Evolutionary conservation across 30 jellyfish, hydroid and myxozoan genomes (phyloP), one percentile per base, ranked within the genome.

Genomic region (Turritopsis rubra): DNA sequence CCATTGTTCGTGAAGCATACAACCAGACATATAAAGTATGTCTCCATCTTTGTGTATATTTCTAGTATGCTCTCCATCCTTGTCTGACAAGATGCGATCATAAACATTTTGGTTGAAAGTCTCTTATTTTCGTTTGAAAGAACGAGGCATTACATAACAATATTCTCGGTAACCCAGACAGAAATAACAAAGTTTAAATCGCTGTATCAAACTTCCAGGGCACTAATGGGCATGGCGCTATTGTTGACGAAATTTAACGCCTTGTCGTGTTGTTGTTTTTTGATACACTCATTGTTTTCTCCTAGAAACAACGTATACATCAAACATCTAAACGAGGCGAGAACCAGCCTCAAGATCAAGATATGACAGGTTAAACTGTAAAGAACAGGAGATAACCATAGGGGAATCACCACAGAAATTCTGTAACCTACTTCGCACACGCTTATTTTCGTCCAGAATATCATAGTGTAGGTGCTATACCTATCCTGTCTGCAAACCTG

Each of bases 1-100:
- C 92, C 17, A 84, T 91, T 52, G 86, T 91, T 87, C 85, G 97
- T 53, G 97, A 91, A 28, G 95, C 97, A 5, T 91, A 91, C 54
- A 88, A 87, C 21, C 87, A 65, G 7, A 81, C 86, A 7, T 91
- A 91, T 87, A 91, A 87, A 96, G 97, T 91, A 83, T 0, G 31
- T 23, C 28, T 68, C 28, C 77, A 27, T 22, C 21, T 21, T 21
- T 18, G 21, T 21, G n/a, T n/a, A n/a, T n/a, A n/a, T n/a, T n/a
- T n/a, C n/a, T n/a, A n/a, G n/a, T n/a, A 83, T 0, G 31, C 77
- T 23, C 28, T 68, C 28, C 77, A 27, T 22, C 21, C 21, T 21
- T 18, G 21, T 21, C 21, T 60, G 21, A 22, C 21, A 18, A 18
- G 73, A 60, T 60, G 21, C 21, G 19, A 22, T 60, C 73, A 0